A percentile compares a stretch with the other conserved stretches of the same genome.
Evolutionary conservation across 2,797 vertebrate genomes (phyloP).

Genomic region (Poecilia velifera): DNA sequence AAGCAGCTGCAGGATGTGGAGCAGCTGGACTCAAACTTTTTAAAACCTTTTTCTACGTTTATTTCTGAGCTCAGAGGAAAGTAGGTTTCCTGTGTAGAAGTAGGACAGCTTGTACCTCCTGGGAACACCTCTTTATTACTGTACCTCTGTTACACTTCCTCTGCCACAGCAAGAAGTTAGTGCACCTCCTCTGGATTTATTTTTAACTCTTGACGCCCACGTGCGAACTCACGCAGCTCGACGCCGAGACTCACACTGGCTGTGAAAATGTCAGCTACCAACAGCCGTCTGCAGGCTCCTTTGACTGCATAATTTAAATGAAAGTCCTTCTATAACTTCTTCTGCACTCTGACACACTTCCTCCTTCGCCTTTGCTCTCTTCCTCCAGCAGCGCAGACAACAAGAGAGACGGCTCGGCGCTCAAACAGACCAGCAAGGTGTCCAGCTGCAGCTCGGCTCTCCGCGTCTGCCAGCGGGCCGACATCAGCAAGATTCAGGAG

Average conservation of each 20-base stretch:
- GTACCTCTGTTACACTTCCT: constrained; percentile 54
- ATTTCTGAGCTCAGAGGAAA: constrained; percentile 14
- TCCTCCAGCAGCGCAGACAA: constrained; percentile 71
- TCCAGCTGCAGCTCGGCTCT: constrained; percentile 73
- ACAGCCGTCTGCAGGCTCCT: constrained; percentile 16
- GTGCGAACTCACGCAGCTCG: constrained; percentile 33
- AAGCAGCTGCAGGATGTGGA: constrained; percentile 79
- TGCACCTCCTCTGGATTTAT: constrained; percentile 69
- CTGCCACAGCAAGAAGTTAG: constrained; percentile 68
- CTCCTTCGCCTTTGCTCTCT: constrained; percentile 54
- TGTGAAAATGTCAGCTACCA: not conserved
- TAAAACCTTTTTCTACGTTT: constrained; percentile 2
- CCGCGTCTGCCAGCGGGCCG: constrained; percentile 43
- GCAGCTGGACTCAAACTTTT: constrained; percentile 50
- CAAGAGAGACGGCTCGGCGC: constrained; percentile 70
- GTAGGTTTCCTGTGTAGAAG: constrained; percentile 49
- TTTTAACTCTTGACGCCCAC: constrained; percentile 71
- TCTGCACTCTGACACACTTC: constrained; percentile 55
- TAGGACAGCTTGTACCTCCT: constrained; percentile 65
- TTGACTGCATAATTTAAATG: not conserved
- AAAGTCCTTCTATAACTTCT: not conserved
- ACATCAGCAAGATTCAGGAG: constrained; percentile 38
- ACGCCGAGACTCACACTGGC: constrained; percentile 16
- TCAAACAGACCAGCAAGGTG: constrained; percentile 70
- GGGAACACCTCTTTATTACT: constrained; percentile 55